phyloP scores from a whole-genome alignment of 2,888 invertebrate species.

The Hydraecia micacea region DNA sequence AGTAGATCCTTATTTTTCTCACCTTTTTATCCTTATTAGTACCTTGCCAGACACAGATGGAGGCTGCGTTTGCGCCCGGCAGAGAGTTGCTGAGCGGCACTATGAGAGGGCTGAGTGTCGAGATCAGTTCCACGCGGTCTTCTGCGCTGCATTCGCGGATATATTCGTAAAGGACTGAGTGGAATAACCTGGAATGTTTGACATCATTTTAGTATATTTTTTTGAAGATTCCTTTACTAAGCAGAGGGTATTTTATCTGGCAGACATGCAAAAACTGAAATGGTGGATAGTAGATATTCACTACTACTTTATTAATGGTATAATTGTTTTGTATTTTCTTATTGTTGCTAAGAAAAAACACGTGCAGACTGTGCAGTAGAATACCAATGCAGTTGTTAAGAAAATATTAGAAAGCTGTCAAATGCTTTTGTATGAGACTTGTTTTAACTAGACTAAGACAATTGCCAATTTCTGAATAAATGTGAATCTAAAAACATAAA shows the following conservation, averaged over 20 bases:
- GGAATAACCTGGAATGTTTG: constrained; percentile 91
- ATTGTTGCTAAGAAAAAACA: background rate
- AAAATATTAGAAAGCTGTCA: background rate
- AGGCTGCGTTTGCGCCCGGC: constrained; percentile 95
- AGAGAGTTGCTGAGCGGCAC: constrained; percentile 93
- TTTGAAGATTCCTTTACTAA: background rate
- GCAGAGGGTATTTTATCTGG: background rate
- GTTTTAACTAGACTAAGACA: background rate
- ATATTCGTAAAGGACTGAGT: constrained; percentile 95
- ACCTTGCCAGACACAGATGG: constrained; percentile 97
- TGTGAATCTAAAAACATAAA: background rate
- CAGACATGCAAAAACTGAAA: background rate
- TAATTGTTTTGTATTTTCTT: background rate
- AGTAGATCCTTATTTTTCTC: background rate
- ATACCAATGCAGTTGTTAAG: background rate
- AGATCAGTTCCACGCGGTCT: constrained; percentile 94
- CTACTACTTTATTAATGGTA: background rate
- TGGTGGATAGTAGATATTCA: background rate
- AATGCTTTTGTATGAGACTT: background rate
- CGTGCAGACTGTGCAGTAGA: background rate
- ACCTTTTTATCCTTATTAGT: constrained; percentile 94
- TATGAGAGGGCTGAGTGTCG: constrained; percentile 92
- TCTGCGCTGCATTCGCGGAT: constrained; percentile 93
- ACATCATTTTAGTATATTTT: background rate
- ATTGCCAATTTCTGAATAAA: background rate